Percentiles rank a stretch among this genome's conserved stretches.
Evolutionary conservation across 1,140 invertebrate genomes (phyloP).

Genomic region (Tetranychus cinnabarinus): DNA sequence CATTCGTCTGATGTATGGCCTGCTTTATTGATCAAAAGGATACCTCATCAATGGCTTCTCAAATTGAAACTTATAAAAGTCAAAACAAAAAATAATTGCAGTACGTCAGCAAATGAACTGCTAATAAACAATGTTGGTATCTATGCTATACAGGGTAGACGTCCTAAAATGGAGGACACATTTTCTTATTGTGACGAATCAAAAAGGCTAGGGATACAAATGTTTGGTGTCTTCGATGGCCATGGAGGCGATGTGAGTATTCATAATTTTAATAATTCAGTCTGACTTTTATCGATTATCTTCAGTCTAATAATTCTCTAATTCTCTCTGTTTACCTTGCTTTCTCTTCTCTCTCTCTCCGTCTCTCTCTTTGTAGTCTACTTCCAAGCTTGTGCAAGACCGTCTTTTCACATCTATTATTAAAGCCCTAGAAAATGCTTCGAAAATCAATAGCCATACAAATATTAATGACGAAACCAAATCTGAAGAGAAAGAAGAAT

Average conservation of each 20-base stretch:
- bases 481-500: neutral
- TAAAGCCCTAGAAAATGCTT: neutral
- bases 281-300: neutral
- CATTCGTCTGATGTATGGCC: no score
- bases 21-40: no score
- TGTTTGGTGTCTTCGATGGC: slow-evolving; percentile 82
- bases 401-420: slow-evolving; percentile 39
- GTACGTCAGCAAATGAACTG: slow-evolving; percentile 31
- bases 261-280: neutral
- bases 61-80: no score
- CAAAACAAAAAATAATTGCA: no score
- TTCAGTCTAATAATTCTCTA: neutral
- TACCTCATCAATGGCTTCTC: no score
- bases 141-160: slow-evolving; percentile 64
- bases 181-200: slow-evolving; percentile 33
- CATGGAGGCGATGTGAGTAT: slow-evolving; percentile 59
- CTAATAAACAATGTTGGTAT: slow-evolving; percentile 45
- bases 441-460: neutral
- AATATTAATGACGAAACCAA: neutral
- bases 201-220: slow-evolving; percentile 37
- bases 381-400: slow-evolving; percentile 65
- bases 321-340: no score
- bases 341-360: neutral
- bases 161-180: slow-evolving; percentile 76
- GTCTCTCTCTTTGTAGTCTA: slow-evolving; percentile 33